Percentiles rank a stretch among this genome's conserved stretches.
These are phyloP conservation scores for Chalcosyrphus nemorum DNA, from an alignment of 2,888 invertebrate genomes.

Conservation along the genomic window DNA sequence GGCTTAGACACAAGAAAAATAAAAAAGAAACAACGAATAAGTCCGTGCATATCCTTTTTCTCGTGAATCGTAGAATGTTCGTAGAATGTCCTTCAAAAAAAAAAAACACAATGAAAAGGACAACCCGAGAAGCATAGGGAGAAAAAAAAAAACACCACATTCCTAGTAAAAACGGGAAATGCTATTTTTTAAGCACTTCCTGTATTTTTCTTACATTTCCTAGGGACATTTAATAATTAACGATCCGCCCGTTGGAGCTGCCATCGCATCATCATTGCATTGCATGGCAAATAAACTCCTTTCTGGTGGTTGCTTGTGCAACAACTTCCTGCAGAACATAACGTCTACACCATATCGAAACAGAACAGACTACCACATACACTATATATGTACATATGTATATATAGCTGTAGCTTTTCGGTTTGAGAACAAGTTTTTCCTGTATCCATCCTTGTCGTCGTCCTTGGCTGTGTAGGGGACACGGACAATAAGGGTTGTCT, in stretches of 20 bases:
- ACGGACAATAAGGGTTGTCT: constrained; percentile 1
- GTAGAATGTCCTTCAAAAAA: constrained; percentile 37
- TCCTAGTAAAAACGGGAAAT: constrained; percentile 53
- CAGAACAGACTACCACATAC: neutral
- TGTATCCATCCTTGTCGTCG: neutral
- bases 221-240: constrained; percentile 72
- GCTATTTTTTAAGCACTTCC: constrained; percentile 71
- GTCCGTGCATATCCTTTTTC: constrained; percentile 38
- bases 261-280: constrained; percentile 52
- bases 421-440: constrained; percentile 20
- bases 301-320: constrained; percentile 43
- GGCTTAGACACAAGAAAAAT: constrained; percentile 30
- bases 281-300: constrained; percentile 50
- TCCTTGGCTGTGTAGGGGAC: neutral
- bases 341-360: constrained; percentile 39
- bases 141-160: constrained; percentile 46
- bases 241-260: constrained; percentile 44
- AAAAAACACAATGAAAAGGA: constrained; percentile 56
- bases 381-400: neutral
- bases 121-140: constrained; percentile 44
- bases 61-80: constrained; percentile 14
- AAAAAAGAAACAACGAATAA: constrained; percentile 1
- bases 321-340: constrained; percentile 64
- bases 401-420: constrained; percentile 28
- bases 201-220: constrained; percentile 48